phyloP scores from a whole-genome alignment of 2,113 vertebrate species.

The Chaetops frenatus region DNA sequence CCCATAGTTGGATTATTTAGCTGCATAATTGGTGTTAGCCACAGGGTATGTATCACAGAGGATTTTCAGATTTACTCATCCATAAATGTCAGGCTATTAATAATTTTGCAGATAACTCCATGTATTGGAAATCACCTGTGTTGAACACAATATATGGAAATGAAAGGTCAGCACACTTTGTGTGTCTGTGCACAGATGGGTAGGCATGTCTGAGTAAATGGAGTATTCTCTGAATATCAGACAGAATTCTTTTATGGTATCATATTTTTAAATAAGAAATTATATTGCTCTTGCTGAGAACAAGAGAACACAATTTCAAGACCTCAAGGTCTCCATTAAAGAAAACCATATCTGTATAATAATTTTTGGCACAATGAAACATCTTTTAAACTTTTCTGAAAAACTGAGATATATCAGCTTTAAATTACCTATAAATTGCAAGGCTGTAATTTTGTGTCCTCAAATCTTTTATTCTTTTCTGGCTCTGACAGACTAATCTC shows the following conservation, averaged over 20 bases:
- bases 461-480: constrained; percentile 43
- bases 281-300: neutral
- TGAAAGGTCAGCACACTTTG: neutral
- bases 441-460: constrained; percentile 57
- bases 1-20: neutral
- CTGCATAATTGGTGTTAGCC: neutral
- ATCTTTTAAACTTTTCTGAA: constrained; percentile 27
- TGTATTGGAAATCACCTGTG: neutral
- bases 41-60: neutral
- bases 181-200: neutral
- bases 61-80: neutral
- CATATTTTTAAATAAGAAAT: neutral
- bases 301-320: constrained; percentile 15
- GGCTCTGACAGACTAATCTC: constrained; percentile 36
- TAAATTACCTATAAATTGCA: constrained; percentile 57
- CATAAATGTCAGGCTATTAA: neutral
- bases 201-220: accelerated
- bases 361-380: neutral
- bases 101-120: neutral
- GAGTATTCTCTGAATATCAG: neutral
- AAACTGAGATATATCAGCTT: constrained; percentile 16
- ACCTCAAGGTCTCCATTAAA: constrained; percentile 13
- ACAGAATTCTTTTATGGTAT: neutral
- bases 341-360: constrained; percentile 26
- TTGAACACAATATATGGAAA: neutral